A percentile compares a stretch with the other conserved stretches of the same genome.
phyloP scores from a whole-genome alignment of 2,113 vertebrate genomes.

The Saguinus midas region DNA sequence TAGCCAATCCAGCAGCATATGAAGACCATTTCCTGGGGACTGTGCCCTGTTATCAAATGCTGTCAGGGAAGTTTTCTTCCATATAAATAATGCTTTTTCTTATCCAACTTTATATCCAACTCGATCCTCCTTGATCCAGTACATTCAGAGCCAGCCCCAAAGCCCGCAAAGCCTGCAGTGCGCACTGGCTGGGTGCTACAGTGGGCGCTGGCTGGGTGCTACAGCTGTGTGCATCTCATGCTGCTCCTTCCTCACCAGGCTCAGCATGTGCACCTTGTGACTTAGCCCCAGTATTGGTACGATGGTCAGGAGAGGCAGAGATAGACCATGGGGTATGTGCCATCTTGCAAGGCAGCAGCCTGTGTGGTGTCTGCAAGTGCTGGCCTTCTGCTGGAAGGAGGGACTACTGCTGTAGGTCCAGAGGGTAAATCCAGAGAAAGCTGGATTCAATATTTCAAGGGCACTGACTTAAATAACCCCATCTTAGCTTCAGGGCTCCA shows the following conservation, averaged over 20 bases:
- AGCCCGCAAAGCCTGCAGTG: neutral
- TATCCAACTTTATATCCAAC: neutral
- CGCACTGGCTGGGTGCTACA: neutral
- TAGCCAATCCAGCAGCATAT: neutral
- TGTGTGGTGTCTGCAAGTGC: neutral
- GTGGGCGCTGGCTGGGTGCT: too few relatives aligned
- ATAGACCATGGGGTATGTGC: neutral
- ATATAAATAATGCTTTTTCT: neutral
- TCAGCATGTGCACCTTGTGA: neutral
- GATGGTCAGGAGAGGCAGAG: neutral
- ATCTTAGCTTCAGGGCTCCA: neutral
- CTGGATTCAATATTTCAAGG: neutral
- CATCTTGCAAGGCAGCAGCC: neutral
- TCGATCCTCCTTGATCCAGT: neutral
- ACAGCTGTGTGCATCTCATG: neutral
- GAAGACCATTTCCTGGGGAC: neutral
- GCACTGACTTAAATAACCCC: neutral
- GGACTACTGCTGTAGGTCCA: neutral
- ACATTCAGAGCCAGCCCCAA: neutral
- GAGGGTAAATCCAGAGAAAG: neutral
- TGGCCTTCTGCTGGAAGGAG: neutral
- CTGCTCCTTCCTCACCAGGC: neutral
- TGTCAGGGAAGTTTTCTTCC: neutral
- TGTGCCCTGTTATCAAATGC: neutral
- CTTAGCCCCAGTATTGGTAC: neutral